phyloP scores from a whole-genome alignment of 2,888 invertebrate genomes.

The Sminthurides aquaticus region DNA sequence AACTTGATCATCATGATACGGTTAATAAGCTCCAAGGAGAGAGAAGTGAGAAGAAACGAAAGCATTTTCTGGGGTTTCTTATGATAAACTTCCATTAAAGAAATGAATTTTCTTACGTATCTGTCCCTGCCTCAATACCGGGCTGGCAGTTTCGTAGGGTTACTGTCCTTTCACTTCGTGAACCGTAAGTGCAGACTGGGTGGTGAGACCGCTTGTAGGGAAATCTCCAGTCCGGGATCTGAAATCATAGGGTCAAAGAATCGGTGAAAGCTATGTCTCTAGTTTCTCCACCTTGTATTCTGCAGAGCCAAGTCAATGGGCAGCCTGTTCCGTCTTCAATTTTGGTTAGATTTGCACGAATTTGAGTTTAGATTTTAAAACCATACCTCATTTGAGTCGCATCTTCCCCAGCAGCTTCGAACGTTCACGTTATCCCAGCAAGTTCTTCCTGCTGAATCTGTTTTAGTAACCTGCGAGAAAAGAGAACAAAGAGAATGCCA shows the following conservation, averaged over 20 bases:
- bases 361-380: no score
- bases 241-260: constrained; percentile 34
- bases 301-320: no score
- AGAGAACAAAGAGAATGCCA: not conserved
- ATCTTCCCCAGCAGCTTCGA: constrained; percentile 64
- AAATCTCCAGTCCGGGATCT: constrained; percentile 81
- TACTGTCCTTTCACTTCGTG: constrained; percentile 58
- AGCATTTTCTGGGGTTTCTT: no score
- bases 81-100: no score
- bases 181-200: constrained; percentile 75
- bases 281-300: no score
- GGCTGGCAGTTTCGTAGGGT: constrained; percentile 67
- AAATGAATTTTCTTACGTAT: constrained; percentile 50
- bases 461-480: constrained; percentile 51
- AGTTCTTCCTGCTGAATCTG: constrained; percentile 57
- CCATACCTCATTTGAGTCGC: constrained; percentile 73
- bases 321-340: no score
- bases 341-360: no score
- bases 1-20: no score
- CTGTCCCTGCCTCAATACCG: constrained; percentile 60
- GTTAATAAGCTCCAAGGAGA: no score
- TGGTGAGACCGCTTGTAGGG: constrained; percentile 79
- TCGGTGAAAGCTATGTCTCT: no score
- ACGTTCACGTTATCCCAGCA: constrained; percentile 71
- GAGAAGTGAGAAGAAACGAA: no score